Percentiles rank a stretch among this genome's conserved stretches.
These are phyloP conservation scores for Chrysopilus asiliformis DNA, from an alignment of 2,888 invertebrate species.

Conservation along the genomic window DNA sequence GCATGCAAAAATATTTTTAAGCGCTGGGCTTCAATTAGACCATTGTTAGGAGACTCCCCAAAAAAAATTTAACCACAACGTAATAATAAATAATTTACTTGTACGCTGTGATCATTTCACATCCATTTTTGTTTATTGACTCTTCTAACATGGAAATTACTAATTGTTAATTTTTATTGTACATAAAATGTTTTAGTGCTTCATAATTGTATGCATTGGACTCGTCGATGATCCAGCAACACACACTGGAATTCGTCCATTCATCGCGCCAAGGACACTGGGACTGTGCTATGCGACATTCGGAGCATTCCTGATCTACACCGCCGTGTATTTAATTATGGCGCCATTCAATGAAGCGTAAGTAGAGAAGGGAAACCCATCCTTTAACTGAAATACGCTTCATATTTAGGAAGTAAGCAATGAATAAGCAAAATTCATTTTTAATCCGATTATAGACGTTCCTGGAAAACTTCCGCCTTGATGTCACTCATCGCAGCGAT, in stretches of 20 bases:
- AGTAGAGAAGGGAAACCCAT: too few relatives aligned
- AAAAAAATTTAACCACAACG: too few relatives aligned
- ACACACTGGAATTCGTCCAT: slow-evolving; percentile 21
- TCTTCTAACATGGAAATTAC: neutral
- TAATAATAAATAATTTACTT: too few relatives aligned
- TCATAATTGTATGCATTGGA: slow-evolving; percentile 32
- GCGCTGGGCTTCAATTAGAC: too few relatives aligned
- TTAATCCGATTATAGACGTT: slow-evolving; percentile 19
- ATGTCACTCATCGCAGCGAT: slow-evolving; percentile 30
- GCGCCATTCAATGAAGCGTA: slow-evolving; percentile 31
- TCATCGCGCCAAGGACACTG: slow-evolving; percentile 30
- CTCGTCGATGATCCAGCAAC: slow-evolving; percentile 35
- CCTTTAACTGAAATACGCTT: too few relatives aligned
- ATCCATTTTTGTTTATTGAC: neutral
- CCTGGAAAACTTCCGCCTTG: slow-evolving; percentile 31
- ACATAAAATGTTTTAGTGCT: slow-evolving; percentile 20
- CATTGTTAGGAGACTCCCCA: too few relatives aligned
- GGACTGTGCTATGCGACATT: slow-evolving; percentile 35
- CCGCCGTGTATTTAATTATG: slow-evolving; percentile 32
- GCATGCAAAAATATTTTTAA: too few relatives aligned
- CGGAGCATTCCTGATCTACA: slow-evolving; percentile 30
- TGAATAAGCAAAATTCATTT: too few relatives aligned
- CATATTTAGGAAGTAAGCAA: too few relatives aligned
- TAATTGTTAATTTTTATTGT: neutral
- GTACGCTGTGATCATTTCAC: neutral